A percentile compares a stretch with the other conserved stretches of the same genome.
Conservation (phyloP, 2,888 invertebrate species). For the Imbricaverruca yamaguchii region DNA sequence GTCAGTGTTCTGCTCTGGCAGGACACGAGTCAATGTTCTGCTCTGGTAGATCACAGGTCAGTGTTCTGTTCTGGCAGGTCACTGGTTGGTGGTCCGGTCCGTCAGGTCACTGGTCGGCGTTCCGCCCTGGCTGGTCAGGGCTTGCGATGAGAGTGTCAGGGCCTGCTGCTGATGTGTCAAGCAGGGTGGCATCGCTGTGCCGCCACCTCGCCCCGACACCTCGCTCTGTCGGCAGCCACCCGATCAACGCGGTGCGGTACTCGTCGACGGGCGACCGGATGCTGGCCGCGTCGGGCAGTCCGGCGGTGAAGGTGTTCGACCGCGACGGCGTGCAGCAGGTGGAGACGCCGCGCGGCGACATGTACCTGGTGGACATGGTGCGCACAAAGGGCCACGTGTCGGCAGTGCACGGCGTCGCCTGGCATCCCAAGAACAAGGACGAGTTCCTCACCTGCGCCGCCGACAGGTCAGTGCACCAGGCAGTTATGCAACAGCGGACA, state of each 20-base stretch:
- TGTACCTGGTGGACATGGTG: constrained; percentile 90
- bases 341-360: constrained; percentile 90
- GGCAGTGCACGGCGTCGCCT: constrained; percentile 77
- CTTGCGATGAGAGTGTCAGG: no score
- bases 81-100: no score
- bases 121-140: no score
- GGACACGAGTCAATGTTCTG: no score
- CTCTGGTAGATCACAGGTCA: no score
- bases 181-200: no score
- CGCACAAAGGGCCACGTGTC: constrained; percentile 92
- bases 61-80: no score
- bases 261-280: constrained; percentile 90
- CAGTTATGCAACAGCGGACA: no score
- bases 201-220: no score
- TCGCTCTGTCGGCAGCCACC: constrained; percentile 52
- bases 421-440: constrained; percentile 84
- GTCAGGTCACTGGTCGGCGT: no score
- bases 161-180: no score
- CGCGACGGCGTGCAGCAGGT: constrained; percentile 88
- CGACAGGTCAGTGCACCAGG: constrained; percentile 56
- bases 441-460: constrained; percentile 92
- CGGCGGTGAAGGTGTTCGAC: constrained; percentile 80
- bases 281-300: constrained; percentile 82
- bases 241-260: constrained; percentile 81
- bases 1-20: no score